Conservation (phyloP, 2,888 invertebrate genomes). For the Ligdia adustata region DNA sequence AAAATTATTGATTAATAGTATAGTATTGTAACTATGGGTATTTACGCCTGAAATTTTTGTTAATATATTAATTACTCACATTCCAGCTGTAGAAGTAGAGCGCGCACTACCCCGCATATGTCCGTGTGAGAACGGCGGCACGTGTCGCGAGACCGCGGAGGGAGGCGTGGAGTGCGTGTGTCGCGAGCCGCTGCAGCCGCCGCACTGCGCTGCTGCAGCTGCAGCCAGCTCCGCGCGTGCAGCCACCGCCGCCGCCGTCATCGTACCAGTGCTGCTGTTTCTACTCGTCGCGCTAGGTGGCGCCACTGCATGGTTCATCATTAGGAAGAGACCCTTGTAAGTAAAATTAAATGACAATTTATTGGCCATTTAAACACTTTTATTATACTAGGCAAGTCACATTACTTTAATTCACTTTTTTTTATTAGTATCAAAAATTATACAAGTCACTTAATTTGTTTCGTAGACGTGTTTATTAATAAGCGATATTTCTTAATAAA, state of each 20-base stretch:
- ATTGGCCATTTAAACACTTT: too few species aligned
- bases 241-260: slow-evolving; percentile 88
- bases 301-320: slow-evolving; percentile 91
- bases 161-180: slow-evolving; percentile 87
- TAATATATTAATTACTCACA: too few species aligned
- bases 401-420: too few species aligned
- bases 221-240: slow-evolving; percentile 83
- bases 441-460: too few species aligned
- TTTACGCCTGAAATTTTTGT: too few species aligned
- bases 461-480: too few species aligned
- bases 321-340: slow-evolving; percentile 94
- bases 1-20: too few species aligned
- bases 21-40: too few species aligned
- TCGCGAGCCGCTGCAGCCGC: slow-evolving; percentile 86
- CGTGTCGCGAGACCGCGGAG: slow-evolving; percentile 82
- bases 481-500: too few species aligned
- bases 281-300: slow-evolving; percentile 88
- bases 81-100: slow-evolving; percentile 87
- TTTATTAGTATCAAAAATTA: too few species aligned
- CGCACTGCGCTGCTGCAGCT: slow-evolving; percentile 85
- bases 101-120: slow-evolving; percentile 91
- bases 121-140: slow-evolving; percentile 94
- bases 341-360: too few species aligned
- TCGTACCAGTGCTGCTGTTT: slow-evolving; percentile 92
- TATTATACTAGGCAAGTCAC: too few species aligned